These are phyloP conservation scores for Leptocoma aspasia DNA, from an alignment of 2,113 vertebrate species.

Conservation along the genomic window DNA sequence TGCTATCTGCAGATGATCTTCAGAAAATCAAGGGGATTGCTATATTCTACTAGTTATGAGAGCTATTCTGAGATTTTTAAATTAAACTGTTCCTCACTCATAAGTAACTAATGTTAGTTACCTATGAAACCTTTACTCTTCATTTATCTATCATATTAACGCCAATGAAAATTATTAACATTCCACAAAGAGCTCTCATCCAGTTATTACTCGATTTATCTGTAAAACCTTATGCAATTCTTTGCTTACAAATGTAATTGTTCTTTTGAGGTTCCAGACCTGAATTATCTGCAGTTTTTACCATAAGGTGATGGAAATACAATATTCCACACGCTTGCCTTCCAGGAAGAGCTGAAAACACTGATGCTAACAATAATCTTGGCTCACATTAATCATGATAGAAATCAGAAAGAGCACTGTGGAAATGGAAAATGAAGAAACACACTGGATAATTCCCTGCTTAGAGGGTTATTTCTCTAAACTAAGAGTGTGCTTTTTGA, in stretches of 20 bases:
- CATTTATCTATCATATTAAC: background rate
- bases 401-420: background rate
- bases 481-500: background rate
- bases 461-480: background rate
- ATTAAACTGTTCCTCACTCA: background rate
- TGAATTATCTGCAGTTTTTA: conserved; percentile 5
- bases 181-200: background rate
- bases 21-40: background rate
- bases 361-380: background rate
- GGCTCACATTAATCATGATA: background rate
- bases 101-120: background rate
- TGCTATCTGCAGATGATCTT: background rate
- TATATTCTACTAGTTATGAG: background rate
- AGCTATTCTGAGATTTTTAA: background rate
- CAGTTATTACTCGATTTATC: background rate
- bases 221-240: background rate
- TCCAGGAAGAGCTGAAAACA: conserved; percentile 12
- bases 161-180: background rate
- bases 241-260: background rate
- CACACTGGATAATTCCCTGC: background rate
- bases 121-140: background rate
- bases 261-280: background rate
- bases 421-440: conserved; percentile 5
- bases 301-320: background rate
- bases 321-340: background rate